These are phyloP conservation scores for Seriola rivoliana DNA, from an alignment of 2,113 vertebrate genomes.

Conservation along the genomic window DNA sequence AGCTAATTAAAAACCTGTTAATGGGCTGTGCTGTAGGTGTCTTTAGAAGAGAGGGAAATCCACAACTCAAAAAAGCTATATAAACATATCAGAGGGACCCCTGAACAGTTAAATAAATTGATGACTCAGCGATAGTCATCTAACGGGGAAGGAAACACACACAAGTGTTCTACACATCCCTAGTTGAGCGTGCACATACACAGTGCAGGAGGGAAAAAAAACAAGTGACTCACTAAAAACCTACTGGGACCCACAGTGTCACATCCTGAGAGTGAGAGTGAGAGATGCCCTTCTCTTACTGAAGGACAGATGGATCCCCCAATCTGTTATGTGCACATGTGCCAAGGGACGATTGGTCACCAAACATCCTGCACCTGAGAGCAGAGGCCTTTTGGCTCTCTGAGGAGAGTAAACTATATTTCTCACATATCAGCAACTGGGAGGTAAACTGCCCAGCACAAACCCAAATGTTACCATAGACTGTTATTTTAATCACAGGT, in stretches of 20 bases:
- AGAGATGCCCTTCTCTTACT: conserved; percentile 65
- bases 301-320: conserved; percentile 74
- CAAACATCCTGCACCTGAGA: conserved; percentile 57
- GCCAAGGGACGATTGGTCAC: conserved; percentile 67
- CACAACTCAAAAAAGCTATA: background rate
- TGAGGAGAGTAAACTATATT: background rate
- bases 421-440: background rate
- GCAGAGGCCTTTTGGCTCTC: conserved; percentile 19
- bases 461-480: background rate
- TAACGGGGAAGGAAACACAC: conserved; percentile 41
- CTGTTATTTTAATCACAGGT: background rate
- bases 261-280: conserved; percentile 71
- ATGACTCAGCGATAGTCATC: conserved; percentile 54
- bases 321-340: conserved; percentile 59
- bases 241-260: conserved; percentile 78
- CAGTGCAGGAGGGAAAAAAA: conserved; percentile 50
- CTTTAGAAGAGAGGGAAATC: conserved; percentile 43
- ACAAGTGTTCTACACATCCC: conserved; percentile 28
- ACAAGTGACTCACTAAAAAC: conserved; percentile 79
- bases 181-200: conserved; percentile 33
- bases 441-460: background rate
- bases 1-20: conserved; percentile 72
- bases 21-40: conserved; percentile 50
- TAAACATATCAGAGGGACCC: conserved; percentile 49
- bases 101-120: conserved; percentile 46